Evolutionary conservation across 2,113 vertebrate genomes (phyloP).

Genomic region (Rhabdomys dilectus): DNA sequence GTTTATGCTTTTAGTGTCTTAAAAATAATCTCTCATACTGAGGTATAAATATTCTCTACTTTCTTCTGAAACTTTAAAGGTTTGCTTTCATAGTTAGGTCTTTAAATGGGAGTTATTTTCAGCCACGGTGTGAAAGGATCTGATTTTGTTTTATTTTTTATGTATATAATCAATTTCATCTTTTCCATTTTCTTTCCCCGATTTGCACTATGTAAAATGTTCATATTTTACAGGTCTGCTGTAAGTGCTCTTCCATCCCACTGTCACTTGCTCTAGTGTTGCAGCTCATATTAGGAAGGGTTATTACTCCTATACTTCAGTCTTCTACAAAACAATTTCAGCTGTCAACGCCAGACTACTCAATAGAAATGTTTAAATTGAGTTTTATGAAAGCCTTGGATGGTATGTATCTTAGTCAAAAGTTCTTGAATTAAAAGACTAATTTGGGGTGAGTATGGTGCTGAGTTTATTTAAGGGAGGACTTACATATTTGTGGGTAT

Average conservation of each 20-base stretch:
- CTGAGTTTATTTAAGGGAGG: slow-evolving; percentile 31
- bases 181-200: background rate
- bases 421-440: slow-evolving; percentile 24
- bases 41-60: slow-evolving; percentile 13
- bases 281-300: background rate
- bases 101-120: slow-evolving; percentile 42
- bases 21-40: slow-evolving; percentile 41
- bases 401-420: slow-evolving; percentile 56
- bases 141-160: slow-evolving; percentile 13
- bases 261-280: background rate
- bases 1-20: slow-evolving; percentile 28
- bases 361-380: slow-evolving; percentile 52
- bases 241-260: background rate
- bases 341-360: slow-evolving; percentile 21
- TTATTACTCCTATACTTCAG: background rate
- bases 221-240: background rate
- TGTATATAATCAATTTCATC: slow-evolving; percentile 28
- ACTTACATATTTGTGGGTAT: slow-evolving; percentile 14
- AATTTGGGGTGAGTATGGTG: background rate
- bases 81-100: slow-evolving; percentile 44
- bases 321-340: slow-evolving; percentile 38
- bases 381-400: background rate
- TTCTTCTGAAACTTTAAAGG: slow-evolving; percentile 60
- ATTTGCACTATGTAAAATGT: background rate
- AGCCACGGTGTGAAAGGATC: slow-evolving; percentile 13